Evolutionary conservation across 2,797 vertebrate species (phyloP).

Genomic region (Lepilemur ruficaudatus): DNA sequence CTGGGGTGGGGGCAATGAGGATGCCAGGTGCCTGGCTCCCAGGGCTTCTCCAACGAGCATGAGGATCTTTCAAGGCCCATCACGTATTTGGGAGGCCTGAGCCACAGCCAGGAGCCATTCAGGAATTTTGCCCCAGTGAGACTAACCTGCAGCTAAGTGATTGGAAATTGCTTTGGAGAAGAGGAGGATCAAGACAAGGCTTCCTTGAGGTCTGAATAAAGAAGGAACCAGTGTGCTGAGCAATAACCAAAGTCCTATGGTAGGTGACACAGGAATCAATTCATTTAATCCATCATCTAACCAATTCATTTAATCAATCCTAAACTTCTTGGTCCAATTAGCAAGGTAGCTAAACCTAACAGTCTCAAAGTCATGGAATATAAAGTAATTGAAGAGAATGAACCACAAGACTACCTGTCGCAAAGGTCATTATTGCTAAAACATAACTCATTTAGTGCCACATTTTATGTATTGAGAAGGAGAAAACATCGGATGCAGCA

Average conservation of each 20-base stretch:
- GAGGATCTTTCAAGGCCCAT: neutral
- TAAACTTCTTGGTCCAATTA: neutral
- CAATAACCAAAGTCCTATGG: neutral
- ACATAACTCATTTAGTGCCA: neutral
- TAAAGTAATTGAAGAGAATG: neutral
- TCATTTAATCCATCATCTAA: neutral
- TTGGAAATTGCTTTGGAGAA: neutral
- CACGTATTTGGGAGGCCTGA: neutral
- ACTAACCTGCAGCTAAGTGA: neutral
- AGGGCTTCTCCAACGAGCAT: neutral
- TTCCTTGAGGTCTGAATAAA: neutral
- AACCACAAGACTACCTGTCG: neutral
- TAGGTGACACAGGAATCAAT: neutral
- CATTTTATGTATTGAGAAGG: neutral
- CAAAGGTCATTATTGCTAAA: neutral
- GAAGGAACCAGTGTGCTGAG: neutral
- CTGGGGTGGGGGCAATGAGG: neutral
- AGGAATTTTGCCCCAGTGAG: neutral
- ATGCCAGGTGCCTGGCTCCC: rapidly evolving
- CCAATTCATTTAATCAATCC: neutral
- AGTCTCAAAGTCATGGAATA: neutral
- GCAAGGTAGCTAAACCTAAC: neutral
- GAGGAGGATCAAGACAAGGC: neutral
- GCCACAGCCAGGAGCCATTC: neutral
- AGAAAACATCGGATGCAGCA: neutral